Conservation (phyloP, 2,888 invertebrate genomes). For the Micoletzkya japonica region DNA sequence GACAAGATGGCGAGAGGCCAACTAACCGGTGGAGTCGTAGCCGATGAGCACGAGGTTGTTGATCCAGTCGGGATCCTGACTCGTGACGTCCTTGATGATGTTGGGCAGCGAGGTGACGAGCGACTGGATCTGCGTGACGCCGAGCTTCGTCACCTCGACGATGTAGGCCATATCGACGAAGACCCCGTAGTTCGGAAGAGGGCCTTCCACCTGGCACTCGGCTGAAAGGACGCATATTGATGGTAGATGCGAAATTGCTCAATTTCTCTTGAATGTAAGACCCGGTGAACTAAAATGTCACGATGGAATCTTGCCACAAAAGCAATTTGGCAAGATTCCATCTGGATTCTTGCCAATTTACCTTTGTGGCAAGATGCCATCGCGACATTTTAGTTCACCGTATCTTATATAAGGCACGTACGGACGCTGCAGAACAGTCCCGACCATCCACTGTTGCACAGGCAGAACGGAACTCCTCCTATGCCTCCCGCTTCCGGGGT, state of each 20-base stretch:
- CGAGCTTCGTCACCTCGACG: slow-evolving; percentile 18
- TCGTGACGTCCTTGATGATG: neutral
- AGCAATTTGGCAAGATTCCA: no score
- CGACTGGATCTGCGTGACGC: slow-evolving; percentile 16
- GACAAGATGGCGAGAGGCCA: neutral
- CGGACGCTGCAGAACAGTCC: slow-evolving; percentile 45
- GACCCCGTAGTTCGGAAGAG: slow-evolving; percentile 15
- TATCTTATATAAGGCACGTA: no score
- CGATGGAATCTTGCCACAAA: no score
- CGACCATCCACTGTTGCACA: slow-evolving; percentile 48
- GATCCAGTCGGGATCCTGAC: slow-evolving; percentile 21
- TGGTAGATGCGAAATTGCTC: no score
- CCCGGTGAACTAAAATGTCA: no score
- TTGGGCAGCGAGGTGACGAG: neutral
- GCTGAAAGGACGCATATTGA: slow-evolving; percentile 5
- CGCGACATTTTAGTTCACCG: neutral
- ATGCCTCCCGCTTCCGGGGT: slow-evolving; percentile 31
- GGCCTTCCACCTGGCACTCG: neutral
- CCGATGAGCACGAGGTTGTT: slow-evolving; percentile 13
- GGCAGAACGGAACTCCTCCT: slow-evolving; percentile 30
- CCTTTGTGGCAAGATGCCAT: no score
- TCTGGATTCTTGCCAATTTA: no score
- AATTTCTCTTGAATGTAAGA: no score
- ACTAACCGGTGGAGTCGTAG: slow-evolving; percentile 4
- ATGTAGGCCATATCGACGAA: slow-evolving; percentile 25